Base-by-base conservation (phyloP, 2,888 invertebrate genomes). In the Tetragonisca angustula region DNA sequence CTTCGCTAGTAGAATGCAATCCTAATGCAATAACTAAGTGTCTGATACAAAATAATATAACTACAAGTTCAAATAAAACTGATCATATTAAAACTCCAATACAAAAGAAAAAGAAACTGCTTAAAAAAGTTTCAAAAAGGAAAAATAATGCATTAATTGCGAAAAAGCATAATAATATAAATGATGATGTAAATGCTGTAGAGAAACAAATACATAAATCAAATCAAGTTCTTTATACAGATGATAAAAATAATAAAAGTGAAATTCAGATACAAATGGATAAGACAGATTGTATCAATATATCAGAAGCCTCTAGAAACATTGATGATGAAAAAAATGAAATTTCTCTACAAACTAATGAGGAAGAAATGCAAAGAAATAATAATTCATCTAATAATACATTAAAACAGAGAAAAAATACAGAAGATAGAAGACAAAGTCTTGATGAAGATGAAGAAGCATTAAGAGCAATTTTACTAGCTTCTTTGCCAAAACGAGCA, bases 361-460 rank as follows among this genome's bases (percentile, higher is more conserved):
- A 54, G 54, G 49, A 61, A 27, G 36, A 62, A 13, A 24, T n/a
- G 21, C 52, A 59, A 2, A 11, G 0, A 17, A 68, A 65, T 54
- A 24, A 56, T 21, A 17, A 21, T 32, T 56, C 65, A n/a, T 32
- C 62, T 5, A 50, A 21, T 24, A 24, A 72, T 49, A 56, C 32
- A 56, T 13, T 17, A 11, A 62, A n/a, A n/a, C 43, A 81, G 24
- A 5, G 2, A 27, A 81, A 79, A 0, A 24, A 21, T 52, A 21
- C 21, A 43, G 72, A 72, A 13, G 69, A 87, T 32, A 89, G 92
- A 70, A 91, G 93, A 78, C 84, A 87, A 54, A 94, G 94, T 62
- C 49, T 93, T 5, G 94, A 94, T 0, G 94, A 94, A n/a, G 94
- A 94, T 69, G 94, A 94, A 67, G 92, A 94, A 68, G 90, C 88